Conservation (phyloP, 2,888 invertebrate genomes). For the Lasiommata megera region DNA sequence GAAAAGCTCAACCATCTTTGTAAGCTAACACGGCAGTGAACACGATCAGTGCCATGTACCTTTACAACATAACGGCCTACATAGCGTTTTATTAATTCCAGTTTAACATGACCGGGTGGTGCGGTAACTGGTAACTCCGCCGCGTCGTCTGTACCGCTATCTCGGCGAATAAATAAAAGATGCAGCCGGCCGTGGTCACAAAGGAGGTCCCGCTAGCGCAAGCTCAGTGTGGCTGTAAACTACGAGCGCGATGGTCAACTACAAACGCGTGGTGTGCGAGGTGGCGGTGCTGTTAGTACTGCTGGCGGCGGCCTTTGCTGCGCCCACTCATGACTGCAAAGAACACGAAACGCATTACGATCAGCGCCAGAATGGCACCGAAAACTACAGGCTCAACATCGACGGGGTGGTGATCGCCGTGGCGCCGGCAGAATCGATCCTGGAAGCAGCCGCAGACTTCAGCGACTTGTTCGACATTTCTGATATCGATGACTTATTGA, state of each 20-base stretch:
- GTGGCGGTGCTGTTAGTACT: slow-evolving; percentile 49
- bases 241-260: slow-evolving; percentile 73
- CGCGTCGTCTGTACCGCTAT: slow-evolving; percentile 73
- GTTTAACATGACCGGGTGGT: slow-evolving; percentile 62
- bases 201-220: slow-evolving; percentile 58
- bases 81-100: slow-evolving; percentile 61
- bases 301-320: slow-evolving; percentile 41
- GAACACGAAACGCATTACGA: slow-evolving; percentile 69
- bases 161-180: slow-evolving; percentile 78
- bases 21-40: not conserved
- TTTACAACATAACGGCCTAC: slow-evolving; percentile 29
- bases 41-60: not conserved
- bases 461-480: slow-evolving; percentile 54
- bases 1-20: not conserved
- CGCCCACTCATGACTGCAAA: slow-evolving; percentile 47
- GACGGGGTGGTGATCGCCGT: slow-evolving; percentile 85
- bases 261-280: slow-evolving; percentile 69
- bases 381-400: slow-evolving; percentile 86
- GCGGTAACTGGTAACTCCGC: slow-evolving; percentile 53
- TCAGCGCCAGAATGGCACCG: slow-evolving; percentile 89
- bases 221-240: slow-evolving; percentile 60
- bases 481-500: slow-evolving; percentile 24
- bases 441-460: slow-evolving; percentile 78
- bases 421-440: slow-evolving; percentile 82
- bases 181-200: slow-evolving; percentile 69